Conservation (phyloP, 2,113 vertebrate species). For the Suncus etruscus region DNA sequence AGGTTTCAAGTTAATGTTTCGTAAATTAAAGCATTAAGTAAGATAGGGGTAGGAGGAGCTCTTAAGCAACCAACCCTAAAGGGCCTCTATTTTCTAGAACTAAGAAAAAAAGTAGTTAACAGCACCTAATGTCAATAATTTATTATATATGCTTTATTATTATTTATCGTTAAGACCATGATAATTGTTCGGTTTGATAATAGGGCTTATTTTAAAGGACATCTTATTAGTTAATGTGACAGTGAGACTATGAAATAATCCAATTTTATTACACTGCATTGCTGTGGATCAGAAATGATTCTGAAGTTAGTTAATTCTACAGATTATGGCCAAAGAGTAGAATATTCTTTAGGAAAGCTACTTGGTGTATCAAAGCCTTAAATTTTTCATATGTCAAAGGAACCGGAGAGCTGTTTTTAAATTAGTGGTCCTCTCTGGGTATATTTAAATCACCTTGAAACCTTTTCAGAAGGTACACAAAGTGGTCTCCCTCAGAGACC, state of each 20-base stretch:
- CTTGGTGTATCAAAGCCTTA: neutral
- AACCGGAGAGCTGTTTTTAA: neutral
- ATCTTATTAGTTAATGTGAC: neutral
- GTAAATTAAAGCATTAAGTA: constrained; percentile 49
- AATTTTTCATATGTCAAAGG: neutral
- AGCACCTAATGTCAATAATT: constrained; percentile 8
- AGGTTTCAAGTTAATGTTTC: constrained; percentile 26
- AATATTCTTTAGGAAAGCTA: neutral
- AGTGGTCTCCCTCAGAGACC: neutral
- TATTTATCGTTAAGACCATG: neutral
- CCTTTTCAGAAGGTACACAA: neutral
- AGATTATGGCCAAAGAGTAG: neutral
- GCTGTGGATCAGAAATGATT: neutral
- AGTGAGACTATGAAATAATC: neutral
- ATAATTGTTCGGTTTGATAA: neutral
- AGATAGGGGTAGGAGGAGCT: neutral
- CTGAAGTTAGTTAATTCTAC: neutral
- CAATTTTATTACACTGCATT: neutral
- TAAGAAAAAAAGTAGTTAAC: constrained; percentile 23
- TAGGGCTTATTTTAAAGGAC: neutral
- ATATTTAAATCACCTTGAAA: neutral
- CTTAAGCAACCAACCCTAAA: constrained; percentile 41
- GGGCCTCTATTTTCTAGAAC: neutral
- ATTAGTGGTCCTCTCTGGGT: neutral
- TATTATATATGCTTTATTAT: neutral